Base-by-base conservation (phyloP, 2,888 invertebrate species). In the Coenonympha arcania region DNA sequence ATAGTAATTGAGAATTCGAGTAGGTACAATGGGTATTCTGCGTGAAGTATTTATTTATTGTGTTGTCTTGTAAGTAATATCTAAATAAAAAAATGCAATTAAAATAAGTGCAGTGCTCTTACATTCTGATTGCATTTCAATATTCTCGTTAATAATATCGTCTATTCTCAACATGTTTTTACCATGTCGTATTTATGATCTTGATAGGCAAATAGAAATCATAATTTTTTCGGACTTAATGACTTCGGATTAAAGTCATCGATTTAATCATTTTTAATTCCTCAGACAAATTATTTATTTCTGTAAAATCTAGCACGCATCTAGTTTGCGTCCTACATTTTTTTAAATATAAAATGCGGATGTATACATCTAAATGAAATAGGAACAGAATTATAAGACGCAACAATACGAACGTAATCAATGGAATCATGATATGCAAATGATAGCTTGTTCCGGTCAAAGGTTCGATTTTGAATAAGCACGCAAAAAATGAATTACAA, bases 381-480 rank as follows among this genome's bases (percentile, higher is more conserved):
- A 30, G 24, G 19, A 42, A 46, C 42, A 9, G 18, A n/a, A 44
- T 39, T 40, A 34, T 9, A 28, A 43, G 18, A 22, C 9, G 28
- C 34, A 49, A 55, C 52, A 55, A 52, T 55, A 47, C 24, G 18
- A 41, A 40, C 30, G 40, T 44, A 51, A 54, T 52, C 45, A 37
- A 46, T 45, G 36, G 31, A 39, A 49, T 49, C 28, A 42, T 26
- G 22, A 43, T 24, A 43, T 33, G 39, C 44, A 48, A 55, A 42
- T 18, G 42, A 51, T 36, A 20, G 43, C 40, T 28, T 15, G 33
- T 47, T 33, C 41, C 62, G 68, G 68, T 68, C 73, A 73, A 66
- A 75, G 71, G 74, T 75, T 58, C 59, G 59, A 65, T 62, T 61
- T 59, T 59, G 57, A 59, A 56, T 52, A 60, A 47, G 33, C n/a